Conservation (phyloP, 2,888 invertebrate genomes). For the Pristionchus japonicus region DNA sequence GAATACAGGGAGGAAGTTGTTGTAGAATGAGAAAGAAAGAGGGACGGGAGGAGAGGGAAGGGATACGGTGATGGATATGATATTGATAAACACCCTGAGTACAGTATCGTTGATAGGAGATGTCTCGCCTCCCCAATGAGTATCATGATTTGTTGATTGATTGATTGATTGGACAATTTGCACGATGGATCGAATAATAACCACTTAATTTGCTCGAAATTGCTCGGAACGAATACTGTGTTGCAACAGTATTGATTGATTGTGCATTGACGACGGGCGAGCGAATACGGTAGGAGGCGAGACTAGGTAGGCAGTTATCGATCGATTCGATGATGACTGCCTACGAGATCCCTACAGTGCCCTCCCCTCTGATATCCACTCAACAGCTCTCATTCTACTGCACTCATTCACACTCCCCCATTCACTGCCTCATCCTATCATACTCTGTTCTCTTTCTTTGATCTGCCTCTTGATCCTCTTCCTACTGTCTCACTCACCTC, state of each 20-base stretch:
- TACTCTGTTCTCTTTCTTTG: neutral
- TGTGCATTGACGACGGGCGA: neutral
- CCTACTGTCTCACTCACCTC: neutral
- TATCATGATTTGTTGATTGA: neutral
- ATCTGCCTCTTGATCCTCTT: neutral
- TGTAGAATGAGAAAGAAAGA: neutral
- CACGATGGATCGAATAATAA: conserved; percentile 38
- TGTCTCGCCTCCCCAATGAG: conserved; percentile 29
- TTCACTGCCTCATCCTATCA: neutral
- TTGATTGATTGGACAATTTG: neutral
- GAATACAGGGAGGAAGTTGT: neutral
- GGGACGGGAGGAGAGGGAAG: neutral
- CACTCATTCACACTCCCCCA: conserved; percentile 6
- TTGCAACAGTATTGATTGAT: conserved; percentile 1
- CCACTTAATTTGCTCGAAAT: conserved; percentile 14
- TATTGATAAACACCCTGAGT: conserved; percentile 36
- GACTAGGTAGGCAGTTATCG: conserved; percentile 11
- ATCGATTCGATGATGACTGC: neutral
- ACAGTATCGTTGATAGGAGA: neutral
- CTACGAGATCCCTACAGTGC: conserved; percentile 6
- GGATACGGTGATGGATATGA: conserved; percentile 15
- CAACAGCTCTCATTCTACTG: conserved; percentile 15
- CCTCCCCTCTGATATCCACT: conserved; percentile 35
- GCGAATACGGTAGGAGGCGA: conserved; percentile 39
- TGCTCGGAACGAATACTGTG: conserved; percentile 14